Base-by-base conservation (phyloP, 1,140 invertebrate genomes). In the Goniozus legneri region DNA sequence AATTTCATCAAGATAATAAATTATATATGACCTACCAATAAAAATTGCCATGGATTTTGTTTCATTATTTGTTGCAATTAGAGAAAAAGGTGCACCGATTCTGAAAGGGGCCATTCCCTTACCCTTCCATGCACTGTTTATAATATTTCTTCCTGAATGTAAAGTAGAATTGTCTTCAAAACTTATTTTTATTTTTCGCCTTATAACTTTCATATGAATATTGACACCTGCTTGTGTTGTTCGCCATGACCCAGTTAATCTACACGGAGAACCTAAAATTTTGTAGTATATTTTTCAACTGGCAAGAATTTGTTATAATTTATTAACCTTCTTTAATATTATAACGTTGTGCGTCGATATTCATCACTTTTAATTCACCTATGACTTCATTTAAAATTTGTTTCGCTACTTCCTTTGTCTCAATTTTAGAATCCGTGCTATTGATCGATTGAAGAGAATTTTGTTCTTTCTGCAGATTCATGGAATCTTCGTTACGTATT, bases 181-280 rank as follows among this genome's bases (percentile, higher is more conserved):
- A n/a, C n/a, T n/a, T 16, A 58, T 59, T 27, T 41, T 40, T 39
- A 67, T 54, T 2, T 13, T 59, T 10, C 46, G 56, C 52, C 63
- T 64, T n/a, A 24, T 48, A 22, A 67, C 52, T 43, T 47, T 55
- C 53, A 65, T 64, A 24, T 64, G 55, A 14, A 67, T 47, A 12
- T 52, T 59, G 8, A 66, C 39, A 33, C 64, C 64, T 4, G 58
- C 60, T 35, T 58, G 56, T 3, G 35, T 52, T 1, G 64, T 62
- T 15, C 50, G 46, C 65, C 65, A 68, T 2, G 60, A 65, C 7
- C 64, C 65, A 27, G 64, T 50, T 20, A 68, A 44, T 51, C 53
- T 60, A 44, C 64, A 66, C 27, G 62, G 62, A 35, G 60, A 58
- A 40, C 62, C 64, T 68, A 27, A 6, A 27, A 27, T 6, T 27